These are phyloP conservation scores for Trilocha varians DNA, from an alignment of 2,888 invertebrate species.

Conservation along the genomic window DNA sequence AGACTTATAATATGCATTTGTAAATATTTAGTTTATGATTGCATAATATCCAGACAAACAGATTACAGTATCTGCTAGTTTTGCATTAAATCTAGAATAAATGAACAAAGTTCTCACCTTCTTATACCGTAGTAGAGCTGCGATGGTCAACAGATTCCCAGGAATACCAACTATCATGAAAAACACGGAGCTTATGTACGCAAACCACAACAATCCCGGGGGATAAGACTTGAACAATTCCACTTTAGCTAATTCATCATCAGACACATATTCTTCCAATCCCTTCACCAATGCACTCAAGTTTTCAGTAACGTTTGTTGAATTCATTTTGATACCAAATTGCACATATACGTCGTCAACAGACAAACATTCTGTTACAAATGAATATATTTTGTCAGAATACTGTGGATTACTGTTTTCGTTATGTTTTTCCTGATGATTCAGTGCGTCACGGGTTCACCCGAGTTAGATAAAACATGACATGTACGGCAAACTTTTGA, in stretches of 20 bases:
- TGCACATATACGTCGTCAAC: conserved; percentile 22
- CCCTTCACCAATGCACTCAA: conserved; percentile 21
- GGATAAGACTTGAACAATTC: conserved; percentile 80
- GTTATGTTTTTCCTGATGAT: conserved; percentile 51
- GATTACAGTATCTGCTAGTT: no score
- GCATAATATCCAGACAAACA: no score
- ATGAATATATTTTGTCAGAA: conserved; percentile 33
- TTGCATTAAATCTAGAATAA: no score
- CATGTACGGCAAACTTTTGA: conserved; percentile 2
- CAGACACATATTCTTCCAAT: conserved; percentile 30
- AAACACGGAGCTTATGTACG: conserved; percentile 78
- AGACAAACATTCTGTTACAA: conserved; percentile 37
- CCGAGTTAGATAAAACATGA: conserved; percentile 28
- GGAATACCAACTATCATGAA: conserved; percentile 86
- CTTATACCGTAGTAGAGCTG: conserved; percentile 81
- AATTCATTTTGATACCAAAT: conserved; percentile 13
- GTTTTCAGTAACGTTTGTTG: neutral
- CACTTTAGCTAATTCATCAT: conserved; percentile 39
- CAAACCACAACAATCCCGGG: conserved; percentile 76
- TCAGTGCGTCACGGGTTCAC: conserved; percentile 40
- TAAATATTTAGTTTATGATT: no score
- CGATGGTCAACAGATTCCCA: conserved; percentile 84
- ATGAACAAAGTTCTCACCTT: conserved; percentile 69
- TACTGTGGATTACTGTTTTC: conserved; percentile 24
- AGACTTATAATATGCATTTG: no score